Evolutionary conservation across 2,888 invertebrate genomes (phyloP).

Genomic region (Dryadula phaetusa): DNA sequence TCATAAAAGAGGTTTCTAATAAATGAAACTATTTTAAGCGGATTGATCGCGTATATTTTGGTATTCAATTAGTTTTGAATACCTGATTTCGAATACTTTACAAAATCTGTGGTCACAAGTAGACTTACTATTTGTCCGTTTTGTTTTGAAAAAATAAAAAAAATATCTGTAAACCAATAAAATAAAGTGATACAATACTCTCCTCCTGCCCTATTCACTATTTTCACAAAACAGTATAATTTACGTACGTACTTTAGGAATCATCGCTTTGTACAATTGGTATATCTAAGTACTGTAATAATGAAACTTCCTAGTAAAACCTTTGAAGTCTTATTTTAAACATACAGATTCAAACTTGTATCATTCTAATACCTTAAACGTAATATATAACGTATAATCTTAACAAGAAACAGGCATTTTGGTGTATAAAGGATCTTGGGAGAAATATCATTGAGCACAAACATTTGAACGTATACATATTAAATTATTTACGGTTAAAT

Average conservation of each 20-base stretch:
- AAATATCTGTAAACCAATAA: no score
- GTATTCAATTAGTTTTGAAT: no score
- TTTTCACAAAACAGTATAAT: not conserved
- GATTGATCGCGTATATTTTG: no score
- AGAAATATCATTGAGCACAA: slow-evolving; percentile 25
- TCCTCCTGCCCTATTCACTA: not conserved
- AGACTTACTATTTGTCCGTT: no score
- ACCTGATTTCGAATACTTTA: no score
- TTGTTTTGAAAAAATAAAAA: no score
- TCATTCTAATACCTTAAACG: slow-evolving; percentile 16
- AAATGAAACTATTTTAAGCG: no score
- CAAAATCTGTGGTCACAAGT: no score
- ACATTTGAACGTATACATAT: slow-evolving; percentile 2
- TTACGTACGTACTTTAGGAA: no score
- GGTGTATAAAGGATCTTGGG: slow-evolving; percentile 17
- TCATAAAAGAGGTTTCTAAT: no score
- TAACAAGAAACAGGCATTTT: slow-evolving; percentile 30
- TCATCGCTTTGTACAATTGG: no score
- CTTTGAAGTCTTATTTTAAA: slow-evolving; percentile 35
- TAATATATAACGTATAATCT: slow-evolving; percentile 23
- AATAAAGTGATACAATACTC: no score
- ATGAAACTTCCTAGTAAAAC: slow-evolving; percentile 1
- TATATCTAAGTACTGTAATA: not conserved
- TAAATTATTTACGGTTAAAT: slow-evolving; percentile 25
- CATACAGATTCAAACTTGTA: slow-evolving; percentile 5